Evolutionary conservation across 2,797 vertebrate species (phyloP).

Genomic region (Anguilla obscura): DNA sequence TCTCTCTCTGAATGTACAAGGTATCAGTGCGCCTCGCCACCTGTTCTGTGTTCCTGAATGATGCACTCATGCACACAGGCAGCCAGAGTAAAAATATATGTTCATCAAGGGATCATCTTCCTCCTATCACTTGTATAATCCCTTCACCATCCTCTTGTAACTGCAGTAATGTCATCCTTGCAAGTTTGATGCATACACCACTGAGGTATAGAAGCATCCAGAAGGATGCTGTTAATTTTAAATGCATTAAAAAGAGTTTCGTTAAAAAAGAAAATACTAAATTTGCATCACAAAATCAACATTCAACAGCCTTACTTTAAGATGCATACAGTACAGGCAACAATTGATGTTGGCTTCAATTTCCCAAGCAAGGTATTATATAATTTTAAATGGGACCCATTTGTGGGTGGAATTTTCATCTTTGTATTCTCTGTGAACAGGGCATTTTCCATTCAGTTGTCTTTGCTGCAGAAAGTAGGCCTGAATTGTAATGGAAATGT

Average conservation of each 20-base stretch:
- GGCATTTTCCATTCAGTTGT: neutral
- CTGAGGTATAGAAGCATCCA: neutral
- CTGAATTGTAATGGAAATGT: neutral
- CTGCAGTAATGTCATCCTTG: neutral
- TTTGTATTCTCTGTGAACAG: neutral
- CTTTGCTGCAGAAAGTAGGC: neutral
- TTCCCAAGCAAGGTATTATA: neutral
- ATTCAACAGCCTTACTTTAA: constrained; percentile 11
- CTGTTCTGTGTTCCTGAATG: neutral
- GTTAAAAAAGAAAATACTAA: constrained; percentile 11
- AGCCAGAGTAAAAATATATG: neutral
- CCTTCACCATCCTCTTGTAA: neutral
- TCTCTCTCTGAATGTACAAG: neutral
- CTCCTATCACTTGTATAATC: neutral
- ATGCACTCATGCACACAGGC: neutral
- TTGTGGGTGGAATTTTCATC: neutral
- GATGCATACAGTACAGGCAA: constrained; percentile 10
- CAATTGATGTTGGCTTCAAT: neutral
- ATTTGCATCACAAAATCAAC: constrained; percentile 14
- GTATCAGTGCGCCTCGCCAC: neutral
- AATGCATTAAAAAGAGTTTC: neutral
- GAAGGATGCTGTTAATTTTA: neutral
- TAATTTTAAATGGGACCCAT: neutral
- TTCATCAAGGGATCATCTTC: neutral
- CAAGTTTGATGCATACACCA: neutral